Conservation (phyloP, 1,140 invertebrate genomes). For the Gryon sp. region DNA sequence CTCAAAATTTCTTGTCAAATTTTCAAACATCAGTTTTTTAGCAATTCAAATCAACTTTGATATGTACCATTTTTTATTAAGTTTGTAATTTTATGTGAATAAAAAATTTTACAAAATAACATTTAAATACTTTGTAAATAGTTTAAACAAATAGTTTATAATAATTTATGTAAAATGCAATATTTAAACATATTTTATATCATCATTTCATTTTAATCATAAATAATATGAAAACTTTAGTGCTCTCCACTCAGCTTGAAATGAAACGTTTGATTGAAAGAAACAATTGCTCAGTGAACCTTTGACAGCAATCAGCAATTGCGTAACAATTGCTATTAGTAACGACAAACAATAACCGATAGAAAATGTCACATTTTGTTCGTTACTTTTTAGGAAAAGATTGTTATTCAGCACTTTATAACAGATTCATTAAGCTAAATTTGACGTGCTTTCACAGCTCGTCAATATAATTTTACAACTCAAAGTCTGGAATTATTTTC, state of each 20-base stretch:
- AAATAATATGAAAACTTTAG: too few species aligned
- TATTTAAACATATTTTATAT: too few species aligned
- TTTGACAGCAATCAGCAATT: constrained; percentile 3
- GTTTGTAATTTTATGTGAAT: too few species aligned
- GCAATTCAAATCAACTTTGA: too few species aligned
- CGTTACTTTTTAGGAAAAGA: constrained; percentile 14
- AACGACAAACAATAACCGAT: constrained; percentile 34
- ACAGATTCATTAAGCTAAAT: constrained; percentile 59
- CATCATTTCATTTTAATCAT: background rate
- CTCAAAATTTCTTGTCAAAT: too few species aligned
- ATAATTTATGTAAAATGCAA: too few species aligned
- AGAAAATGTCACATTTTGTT: constrained; percentile 21
- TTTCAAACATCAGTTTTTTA: too few species aligned
- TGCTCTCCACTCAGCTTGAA: too few species aligned
- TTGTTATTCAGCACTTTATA: constrained; percentile 43
- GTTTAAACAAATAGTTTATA: too few species aligned
- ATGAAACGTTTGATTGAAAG: background rate
- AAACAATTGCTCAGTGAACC: background rate
- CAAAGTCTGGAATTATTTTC: constrained; percentile 59
- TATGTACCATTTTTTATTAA: too few species aligned
- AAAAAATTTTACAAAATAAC: too few species aligned
- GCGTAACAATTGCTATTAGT: constrained; percentile 12
- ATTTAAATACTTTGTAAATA: too few species aligned
- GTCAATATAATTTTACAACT: constrained; percentile 54
- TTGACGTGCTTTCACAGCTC: constrained; percentile 65